These are phyloP conservation scores for Odontophorus gujanensis DNA, from an alignment of 2,113 vertebrate genomes.

Conservation along the genomic window DNA sequence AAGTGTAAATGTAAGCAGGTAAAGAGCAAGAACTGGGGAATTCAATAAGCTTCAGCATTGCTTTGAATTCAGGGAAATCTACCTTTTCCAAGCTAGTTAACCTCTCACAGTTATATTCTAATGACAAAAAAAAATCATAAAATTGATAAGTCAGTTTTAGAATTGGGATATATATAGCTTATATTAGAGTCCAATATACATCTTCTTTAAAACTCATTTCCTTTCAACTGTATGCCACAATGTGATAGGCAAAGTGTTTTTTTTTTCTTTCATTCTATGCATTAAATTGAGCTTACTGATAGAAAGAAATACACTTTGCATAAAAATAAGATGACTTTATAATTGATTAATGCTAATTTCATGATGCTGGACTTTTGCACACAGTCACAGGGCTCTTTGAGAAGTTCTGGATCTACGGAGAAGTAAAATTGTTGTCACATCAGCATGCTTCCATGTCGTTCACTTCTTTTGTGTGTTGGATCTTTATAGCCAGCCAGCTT, in stretches of 20 bases:
- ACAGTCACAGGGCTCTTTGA: neutral
- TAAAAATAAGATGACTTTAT: neutral
- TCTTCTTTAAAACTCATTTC: neutral
- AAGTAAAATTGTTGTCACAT: neutral
- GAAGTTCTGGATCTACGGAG: neutral
- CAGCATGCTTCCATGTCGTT: neutral
- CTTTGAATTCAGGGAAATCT: neutral
- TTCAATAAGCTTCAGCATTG: neutral
- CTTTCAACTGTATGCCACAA: neutral
- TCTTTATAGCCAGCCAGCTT: neutral
- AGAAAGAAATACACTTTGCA: neutral
- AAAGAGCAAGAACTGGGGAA: neutral
- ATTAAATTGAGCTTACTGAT: neutral
- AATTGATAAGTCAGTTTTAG: neutral
- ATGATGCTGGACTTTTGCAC: neutral
- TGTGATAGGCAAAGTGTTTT: neutral
- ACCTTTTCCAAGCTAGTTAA: neutral
- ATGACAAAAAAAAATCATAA: neutral
- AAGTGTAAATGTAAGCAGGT: neutral
- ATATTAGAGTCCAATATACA: neutral
- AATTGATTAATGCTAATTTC: neutral
- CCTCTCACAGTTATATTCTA: neutral
- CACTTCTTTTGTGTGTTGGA: neutral
- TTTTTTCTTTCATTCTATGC: neutral
- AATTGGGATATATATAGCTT: neutral